Evolutionary conservation across 2,113 vertebrate genomes (phyloP).

Genomic region (Fregetta grallaria): DNA sequence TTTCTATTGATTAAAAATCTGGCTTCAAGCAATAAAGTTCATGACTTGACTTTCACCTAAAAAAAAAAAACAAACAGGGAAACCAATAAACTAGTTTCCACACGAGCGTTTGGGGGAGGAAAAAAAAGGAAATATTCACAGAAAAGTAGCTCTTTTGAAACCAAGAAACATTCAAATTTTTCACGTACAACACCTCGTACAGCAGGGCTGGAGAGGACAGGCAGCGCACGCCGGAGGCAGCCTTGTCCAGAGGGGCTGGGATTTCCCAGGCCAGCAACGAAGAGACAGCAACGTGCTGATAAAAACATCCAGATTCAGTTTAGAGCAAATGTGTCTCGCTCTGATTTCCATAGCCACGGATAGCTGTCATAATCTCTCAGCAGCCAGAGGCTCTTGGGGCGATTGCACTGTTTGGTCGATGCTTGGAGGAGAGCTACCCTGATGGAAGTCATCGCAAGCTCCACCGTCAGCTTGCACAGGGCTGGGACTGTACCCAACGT

Average conservation of each 20-base stretch:
- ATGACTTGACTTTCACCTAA: neutral
- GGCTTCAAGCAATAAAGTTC: neutral
- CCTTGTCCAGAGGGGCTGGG: neutral
- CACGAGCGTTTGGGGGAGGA: neutral
- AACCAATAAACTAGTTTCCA: neutral
- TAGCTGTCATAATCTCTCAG: neutral
- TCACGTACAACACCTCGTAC: accelerated
- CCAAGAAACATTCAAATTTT: neutral
- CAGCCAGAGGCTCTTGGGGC: neutral
- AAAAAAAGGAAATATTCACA: neutral
- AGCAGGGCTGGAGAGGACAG: neutral
- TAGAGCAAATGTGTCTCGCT: neutral
- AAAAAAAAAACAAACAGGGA: neutral
- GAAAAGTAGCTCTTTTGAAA: neutral
- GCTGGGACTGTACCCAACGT: neutral
- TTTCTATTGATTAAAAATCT: neutral
- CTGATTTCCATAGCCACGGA: neutral
- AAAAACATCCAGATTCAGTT: neutral
- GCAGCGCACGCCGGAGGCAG: neutral
- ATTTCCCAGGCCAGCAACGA: neutral
- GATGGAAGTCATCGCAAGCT: neutral
- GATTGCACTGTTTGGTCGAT: accelerated
- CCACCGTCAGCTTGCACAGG: accelerated
- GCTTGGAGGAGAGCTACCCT: neutral
- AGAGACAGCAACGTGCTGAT: neutral